Evolutionary conservation across 1,140 invertebrate genomes (phyloP), one percentile per base, ranked within the genome.

Genomic region (fruit fly (Drosophila melanogaster)): DNA sequence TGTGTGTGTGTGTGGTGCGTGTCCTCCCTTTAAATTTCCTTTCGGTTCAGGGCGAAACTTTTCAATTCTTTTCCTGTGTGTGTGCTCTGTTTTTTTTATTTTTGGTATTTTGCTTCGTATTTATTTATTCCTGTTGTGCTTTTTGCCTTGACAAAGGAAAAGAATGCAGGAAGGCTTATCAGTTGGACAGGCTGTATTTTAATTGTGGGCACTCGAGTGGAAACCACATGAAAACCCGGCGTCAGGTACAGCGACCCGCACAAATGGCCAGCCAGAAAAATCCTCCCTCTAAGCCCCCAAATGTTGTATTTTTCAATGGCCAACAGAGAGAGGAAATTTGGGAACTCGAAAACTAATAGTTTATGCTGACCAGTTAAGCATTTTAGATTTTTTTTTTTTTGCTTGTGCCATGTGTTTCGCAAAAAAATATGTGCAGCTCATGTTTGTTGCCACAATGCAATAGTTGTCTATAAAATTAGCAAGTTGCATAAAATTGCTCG

Each of bases 131-230:
- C 26, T 24, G 26, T 65, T 67, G 59, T 60, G 58, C 56, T 58
- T 58, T 58, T 58, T 58, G 54, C 55, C 17, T 49, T 72, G 70
- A 69, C 69, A 65, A 71, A 49, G 26, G 75, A 72, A 86, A 87
- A 86, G 81, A 86, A 76, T 87, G 81, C 83, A 87, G 77, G 81
- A 87, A 87, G 83, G 79, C 83, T 87, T 87, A 87, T 87, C 83
- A 87, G 83, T 87, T 83, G 83, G 83, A 79, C 83, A 83, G 71
- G 84, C 79, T 89, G 79, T 87, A 89, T 87, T 87, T 87, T 87
- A 87, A 87, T 87, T 87, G 83, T 66, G 84, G 59, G 83, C 83
- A 89, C 83, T 89, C 83, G 84, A 87, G 83, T 87, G 83, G 83
- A 76, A 87, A 69, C 56, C 65, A 83, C 60, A 70, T 46, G 67